These are phyloP conservation scores for Rhamnusium bicolor DNA, from an alignment of 2,888 invertebrate genomes.

Conservation along the genomic window DNA sequence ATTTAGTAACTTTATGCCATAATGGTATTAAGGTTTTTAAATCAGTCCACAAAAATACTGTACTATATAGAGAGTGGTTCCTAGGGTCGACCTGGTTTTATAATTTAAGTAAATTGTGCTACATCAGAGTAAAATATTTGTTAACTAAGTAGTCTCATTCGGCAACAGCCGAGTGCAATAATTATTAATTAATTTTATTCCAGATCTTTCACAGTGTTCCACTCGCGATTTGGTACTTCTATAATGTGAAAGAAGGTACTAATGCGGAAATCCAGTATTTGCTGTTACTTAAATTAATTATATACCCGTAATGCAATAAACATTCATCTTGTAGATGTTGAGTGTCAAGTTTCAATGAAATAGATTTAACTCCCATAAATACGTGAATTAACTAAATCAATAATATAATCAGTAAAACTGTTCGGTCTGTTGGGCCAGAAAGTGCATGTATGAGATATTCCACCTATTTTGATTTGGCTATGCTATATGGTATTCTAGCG, in stretches of 20 bases:
- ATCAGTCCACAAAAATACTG: no score
- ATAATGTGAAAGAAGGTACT: background rate
- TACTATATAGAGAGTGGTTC: no score
- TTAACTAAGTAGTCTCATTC: no score
- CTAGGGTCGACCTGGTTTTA: no score
- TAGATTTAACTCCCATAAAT: slow-evolving; percentile 39
- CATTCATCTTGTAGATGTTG: slow-evolving; percentile 44
- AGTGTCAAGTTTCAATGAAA: slow-evolving; percentile 36
- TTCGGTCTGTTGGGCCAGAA: slow-evolving; percentile 34
- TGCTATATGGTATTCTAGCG: slow-evolving; percentile 27
- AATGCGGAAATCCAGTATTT: slow-evolving; percentile 12
- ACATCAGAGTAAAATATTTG: no score
- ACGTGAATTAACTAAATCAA: slow-evolving; percentile 37
- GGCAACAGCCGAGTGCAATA: no score
- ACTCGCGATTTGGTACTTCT: background rate
- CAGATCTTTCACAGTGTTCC: no score
- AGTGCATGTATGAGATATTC: slow-evolving; percentile 36
- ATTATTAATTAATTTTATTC: no score
- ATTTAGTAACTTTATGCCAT: no score
- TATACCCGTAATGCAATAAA: slow-evolving; percentile 21
- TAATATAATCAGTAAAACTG: slow-evolving; percentile 35
- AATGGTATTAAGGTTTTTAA: no score
- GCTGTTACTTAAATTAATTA: slow-evolving; percentile 18
- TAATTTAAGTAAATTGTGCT: no score
- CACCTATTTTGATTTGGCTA: slow-evolving; percentile 36